Evolutionary conservation across 2,797 vertebrate species (phyloP), one percentile per base, ranked within the genome.

Genomic region (Peromyscus melanophrys): DNA sequence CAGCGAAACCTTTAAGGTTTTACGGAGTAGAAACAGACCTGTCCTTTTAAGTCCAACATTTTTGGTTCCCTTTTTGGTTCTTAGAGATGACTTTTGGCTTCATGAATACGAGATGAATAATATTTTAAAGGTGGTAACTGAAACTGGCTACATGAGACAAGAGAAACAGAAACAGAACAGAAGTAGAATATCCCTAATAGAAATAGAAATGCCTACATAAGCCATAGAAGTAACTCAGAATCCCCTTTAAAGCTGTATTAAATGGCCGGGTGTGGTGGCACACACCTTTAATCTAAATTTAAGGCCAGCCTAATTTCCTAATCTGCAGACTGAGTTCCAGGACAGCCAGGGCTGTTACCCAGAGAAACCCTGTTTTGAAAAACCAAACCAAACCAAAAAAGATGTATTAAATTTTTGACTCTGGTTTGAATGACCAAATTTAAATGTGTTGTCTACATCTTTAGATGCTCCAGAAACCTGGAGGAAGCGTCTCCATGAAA

Each of bases 71-170:
- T 81, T 95, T 97, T 89, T 94, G 89, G 34, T 29, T 96, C 81
- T 77, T 81, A 93, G 86, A 94, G 84, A 92, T 49, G 34, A 96
- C 83, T 19, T 95, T 96, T 92, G 63, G 90, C 95, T 96, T 97
- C 37, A 43, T 57, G 43, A 92, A 49, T 49, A 25, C 25, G 69
- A 96, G 61, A 37, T 49, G 31, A 61, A 21, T 83, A 57, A 78
- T 77, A 95, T 92, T 80, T 95, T 94, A 71, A 84, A 19, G 13
- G 49, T 82, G 25, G 19, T 94, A 46, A 34, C 4, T 19, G 55
- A 86, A 27, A 81, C 9, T n/a, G 59, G 34, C 31, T 80, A 75
- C 65, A 31, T 23, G 27, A 40, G 23, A 37, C 19, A 89, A 84
- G 40, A 81, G 49, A 16, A 89, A 84, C 17, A 57, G 55, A 57